phyloP scores from a whole-genome alignment of 2,113 vertebrate species.

The Polypterus senegalus region DNA sequence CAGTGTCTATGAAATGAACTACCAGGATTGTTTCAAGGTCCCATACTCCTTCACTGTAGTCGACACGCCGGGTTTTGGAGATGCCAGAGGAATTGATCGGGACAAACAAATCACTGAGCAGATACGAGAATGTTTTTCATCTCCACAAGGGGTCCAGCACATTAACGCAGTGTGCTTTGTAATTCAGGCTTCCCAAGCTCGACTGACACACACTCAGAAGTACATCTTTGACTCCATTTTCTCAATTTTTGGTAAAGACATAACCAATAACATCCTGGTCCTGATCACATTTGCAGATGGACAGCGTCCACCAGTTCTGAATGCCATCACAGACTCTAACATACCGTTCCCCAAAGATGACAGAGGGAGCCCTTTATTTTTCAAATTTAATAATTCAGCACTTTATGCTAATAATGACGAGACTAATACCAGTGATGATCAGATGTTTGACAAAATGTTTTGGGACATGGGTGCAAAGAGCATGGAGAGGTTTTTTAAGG shows the following conservation, averaged over 20 bases:
- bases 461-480: neutral
- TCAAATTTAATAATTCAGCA: conserved; percentile 2
- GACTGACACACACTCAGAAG: neutral
- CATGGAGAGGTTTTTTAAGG: neutral
- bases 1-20: conserved; percentile 13
- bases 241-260: conserved; percentile 2
- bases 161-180: conserved; percentile 11
- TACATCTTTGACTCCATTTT: neutral
- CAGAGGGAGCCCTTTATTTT: neutral
- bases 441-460: neutral
- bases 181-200: neutral
- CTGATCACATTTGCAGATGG: neutral
- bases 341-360: neutral
- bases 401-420: neutral
- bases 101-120: conserved; percentile 9
- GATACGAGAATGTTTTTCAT: conserved; percentile 11
- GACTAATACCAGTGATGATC: neutral
- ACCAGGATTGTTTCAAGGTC: conserved; percentile 5
- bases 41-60: conserved; percentile 21
- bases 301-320: neutral
- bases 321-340: neutral
- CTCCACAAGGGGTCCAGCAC: neutral
- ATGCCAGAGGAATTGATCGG: conserved; percentile 12
- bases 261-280: neutral
- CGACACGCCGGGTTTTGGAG: conserved; percentile 25